phyloP scores from a whole-genome alignment of 2,888 invertebrate genomes.

The Hybos culiciformis region DNA sequence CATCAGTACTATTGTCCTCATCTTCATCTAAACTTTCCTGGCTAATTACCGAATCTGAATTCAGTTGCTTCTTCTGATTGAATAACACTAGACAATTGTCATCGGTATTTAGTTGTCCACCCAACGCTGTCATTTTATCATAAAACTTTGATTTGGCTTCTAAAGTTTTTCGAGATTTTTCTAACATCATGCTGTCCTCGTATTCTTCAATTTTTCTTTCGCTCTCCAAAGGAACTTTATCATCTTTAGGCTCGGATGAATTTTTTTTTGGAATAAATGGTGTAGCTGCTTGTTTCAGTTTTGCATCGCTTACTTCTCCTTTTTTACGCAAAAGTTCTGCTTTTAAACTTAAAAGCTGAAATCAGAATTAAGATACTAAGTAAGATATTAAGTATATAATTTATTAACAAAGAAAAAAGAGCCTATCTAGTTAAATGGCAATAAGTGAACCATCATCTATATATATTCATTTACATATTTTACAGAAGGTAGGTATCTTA shows the following conservation, averaged over 20 bases:
- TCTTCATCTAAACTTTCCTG: constrained; percentile 2
- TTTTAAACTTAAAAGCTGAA: constrained; percentile 64
- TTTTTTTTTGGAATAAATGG: constrained; percentile 36
- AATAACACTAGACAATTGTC: constrained; percentile 34
- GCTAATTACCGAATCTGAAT: constrained; percentile 4
- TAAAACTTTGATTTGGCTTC: constrained; percentile 36
- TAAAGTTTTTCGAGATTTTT: constrained; percentile 35
- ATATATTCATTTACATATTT: no score
- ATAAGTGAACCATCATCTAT: no score
- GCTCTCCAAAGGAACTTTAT: constrained; percentile 26
- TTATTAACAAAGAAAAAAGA: no score
- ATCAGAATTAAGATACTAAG: no score
- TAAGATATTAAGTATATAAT: no score
- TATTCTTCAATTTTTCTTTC: constrained; percentile 24
- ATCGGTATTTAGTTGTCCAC: constrained; percentile 30
- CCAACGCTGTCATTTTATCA: constrained; percentile 33
- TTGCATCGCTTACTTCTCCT: constrained; percentile 61
- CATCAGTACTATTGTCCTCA: constrained; percentile 35
- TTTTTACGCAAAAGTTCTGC: constrained; percentile 80
- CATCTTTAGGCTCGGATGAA: constrained; percentile 17
- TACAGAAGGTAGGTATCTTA: no score
- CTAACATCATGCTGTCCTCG: constrained; percentile 27
- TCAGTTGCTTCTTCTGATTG: constrained; percentile 31
- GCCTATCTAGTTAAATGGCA: no score
- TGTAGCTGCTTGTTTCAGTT: constrained; percentile 40